These are phyloP conservation scores for Xiphorhynchus elegans DNA, from an alignment of 2,113 vertebrate species.

Conservation along the genomic window DNA sequence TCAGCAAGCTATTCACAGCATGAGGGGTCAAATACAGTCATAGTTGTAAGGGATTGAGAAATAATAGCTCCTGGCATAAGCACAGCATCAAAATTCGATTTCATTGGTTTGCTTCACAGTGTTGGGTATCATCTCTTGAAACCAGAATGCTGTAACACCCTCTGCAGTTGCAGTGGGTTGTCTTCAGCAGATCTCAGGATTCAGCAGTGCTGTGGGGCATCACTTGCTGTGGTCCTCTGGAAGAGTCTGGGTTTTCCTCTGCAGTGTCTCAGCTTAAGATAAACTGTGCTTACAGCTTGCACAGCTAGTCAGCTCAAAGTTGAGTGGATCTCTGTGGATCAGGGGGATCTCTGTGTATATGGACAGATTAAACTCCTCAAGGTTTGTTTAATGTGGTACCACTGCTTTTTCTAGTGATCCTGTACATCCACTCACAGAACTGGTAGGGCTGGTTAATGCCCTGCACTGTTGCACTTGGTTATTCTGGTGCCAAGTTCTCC, in stretches of 20 bases:
- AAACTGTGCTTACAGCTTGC: neutral
- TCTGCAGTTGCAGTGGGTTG: neutral
- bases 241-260: neutral
- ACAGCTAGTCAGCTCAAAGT: neutral
- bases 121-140: neutral
- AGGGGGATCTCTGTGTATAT: neutral
- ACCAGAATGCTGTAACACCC: neutral
- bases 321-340: neutral
- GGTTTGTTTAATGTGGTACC: neutral
- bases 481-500: neutral
- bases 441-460: neutral
- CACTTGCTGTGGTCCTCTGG: neutral
- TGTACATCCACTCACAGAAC: too few species aligned
- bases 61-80: neutral
- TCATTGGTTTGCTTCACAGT: neutral
- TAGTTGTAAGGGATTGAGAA: neutral
- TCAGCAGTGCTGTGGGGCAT: neutral
- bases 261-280: neutral
- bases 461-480: neutral
- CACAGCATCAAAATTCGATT: neutral
- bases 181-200: neutral
- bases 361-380: neutral
- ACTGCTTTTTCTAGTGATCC: neutral
- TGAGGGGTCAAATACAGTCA: neutral
- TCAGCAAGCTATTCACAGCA: neutral